Evolutionary conservation across 2,888 invertebrate species (phyloP).

Genomic region (Escarpia spicata): DNA sequence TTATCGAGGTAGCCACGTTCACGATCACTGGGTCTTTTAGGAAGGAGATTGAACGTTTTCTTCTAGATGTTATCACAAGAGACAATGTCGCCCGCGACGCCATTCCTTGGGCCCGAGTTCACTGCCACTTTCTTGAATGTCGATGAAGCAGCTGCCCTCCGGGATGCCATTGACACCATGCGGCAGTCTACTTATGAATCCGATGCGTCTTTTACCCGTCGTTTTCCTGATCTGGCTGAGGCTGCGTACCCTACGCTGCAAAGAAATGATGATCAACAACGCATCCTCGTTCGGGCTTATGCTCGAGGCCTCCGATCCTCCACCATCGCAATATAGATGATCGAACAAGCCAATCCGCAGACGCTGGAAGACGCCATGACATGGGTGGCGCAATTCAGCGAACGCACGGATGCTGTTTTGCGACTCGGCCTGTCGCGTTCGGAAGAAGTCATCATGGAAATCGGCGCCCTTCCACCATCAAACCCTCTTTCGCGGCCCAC

Average conservation of each 20-base stretch:
- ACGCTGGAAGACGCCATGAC: not conserved
- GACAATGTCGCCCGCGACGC: not conserved
- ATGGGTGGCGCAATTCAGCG: not conserved
- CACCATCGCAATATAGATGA: not conserved
- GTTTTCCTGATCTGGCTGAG: not conserved
- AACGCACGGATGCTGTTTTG: not conserved
- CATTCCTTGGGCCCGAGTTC: constrained; percentile 13
- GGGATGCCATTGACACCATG: not conserved
- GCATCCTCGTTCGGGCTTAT: not conserved
- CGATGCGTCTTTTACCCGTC: not conserved
- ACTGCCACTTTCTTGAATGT: not conserved
- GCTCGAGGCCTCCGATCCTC: not conserved
- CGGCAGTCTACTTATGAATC: not conserved
- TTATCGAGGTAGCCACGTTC: not conserved
- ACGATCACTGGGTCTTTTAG: not conserved
- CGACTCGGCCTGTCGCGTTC: not conserved
- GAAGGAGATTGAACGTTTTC: not conserved
- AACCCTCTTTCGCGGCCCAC: not conserved
- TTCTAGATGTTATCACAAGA: not conserved
- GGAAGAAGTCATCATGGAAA: not conserved
- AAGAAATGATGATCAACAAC: not conserved
- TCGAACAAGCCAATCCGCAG: not conserved
- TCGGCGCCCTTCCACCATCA: not conserved
- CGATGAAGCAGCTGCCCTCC: not conserved
- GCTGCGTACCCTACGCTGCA: not conserved